Evolutionary conservation across 2,888 invertebrate species (phyloP), one percentile per base, ranked within the genome.

Genomic region (Bembecia ichneumoniformis): DNA sequence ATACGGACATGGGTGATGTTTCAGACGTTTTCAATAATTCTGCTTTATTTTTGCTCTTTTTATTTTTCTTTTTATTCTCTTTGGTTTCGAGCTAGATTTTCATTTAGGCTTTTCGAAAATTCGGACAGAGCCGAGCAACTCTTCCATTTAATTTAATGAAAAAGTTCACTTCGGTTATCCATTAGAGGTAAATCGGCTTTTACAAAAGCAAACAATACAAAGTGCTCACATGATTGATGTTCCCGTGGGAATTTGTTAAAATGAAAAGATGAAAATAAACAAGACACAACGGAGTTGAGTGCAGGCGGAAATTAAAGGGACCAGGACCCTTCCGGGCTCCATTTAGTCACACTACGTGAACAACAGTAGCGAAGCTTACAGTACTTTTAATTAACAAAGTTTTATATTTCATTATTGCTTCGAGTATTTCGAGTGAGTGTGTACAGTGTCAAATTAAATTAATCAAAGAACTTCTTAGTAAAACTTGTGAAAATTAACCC

Each of bases 291-390:
- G 50, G 48, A 57, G 57, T 57, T 64, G 67, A 73, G 68, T 70
- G 65, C 66, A 66, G 62, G 66, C 75, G 77, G 77, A 78, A 77
- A 78, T 77, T 77, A 77, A 78, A 74, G 70, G 70, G 71, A 68
- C 71, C 60, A 63, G 63, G 61, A 61, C 58, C 63, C 67, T 66
- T 69, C 71, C 70, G 60, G 28, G 43, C 51, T 60, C 57, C 62
- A 60, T 65, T 64, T 59, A 57, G 59, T 51, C 40, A 13, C 14
- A 40, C 13, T 10, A 40, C 40, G 14, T 14, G 11, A 7, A 40
- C 14, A 13, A 40, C 40, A 40, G 40, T 40, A 13, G 14, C 28
- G 28, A 9, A 28, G 5, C 28, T 28, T 7, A 28, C 2, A 5
- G 3, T 9, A 28, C 9, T 7, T 9, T 28, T 28, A 28, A 28